These are phyloP conservation scores for Denticeps clupeoides DNA, from an alignment of 2,797 vertebrate genomes.

Conservation along the genomic window DNA sequence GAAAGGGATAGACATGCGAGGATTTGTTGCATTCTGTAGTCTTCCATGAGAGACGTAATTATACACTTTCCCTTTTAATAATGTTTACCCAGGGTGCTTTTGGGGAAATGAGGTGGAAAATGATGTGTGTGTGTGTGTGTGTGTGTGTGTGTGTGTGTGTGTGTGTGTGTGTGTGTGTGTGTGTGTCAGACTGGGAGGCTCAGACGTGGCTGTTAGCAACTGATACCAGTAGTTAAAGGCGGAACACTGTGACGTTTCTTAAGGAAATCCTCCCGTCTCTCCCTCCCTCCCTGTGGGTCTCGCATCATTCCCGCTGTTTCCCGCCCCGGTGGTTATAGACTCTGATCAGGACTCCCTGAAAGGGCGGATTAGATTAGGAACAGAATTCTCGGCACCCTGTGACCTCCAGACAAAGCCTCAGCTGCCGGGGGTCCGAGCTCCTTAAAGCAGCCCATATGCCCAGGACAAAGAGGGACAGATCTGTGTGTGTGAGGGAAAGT, in stretches of 20 bases:
- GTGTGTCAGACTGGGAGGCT: slow-evolving; percentile 23
- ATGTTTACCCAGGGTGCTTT: slow-evolving; percentile 78
- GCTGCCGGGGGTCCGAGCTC: slow-evolving; percentile 62
- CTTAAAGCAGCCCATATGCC: slow-evolving; percentile 67
- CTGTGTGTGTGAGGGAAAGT: slow-evolving; percentile 9
- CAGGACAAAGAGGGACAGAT: slow-evolving; percentile 57
- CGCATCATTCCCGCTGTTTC: slow-evolving; percentile 55
- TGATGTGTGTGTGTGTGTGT: slow-evolving; percentile 28
- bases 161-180: background rate
- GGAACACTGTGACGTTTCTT: slow-evolving; percentile 45
- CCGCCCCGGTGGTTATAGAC: slow-evolving; percentile 68
- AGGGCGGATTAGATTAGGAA: slow-evolving; percentile 78
- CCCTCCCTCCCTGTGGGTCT: slow-evolving; percentile 44
- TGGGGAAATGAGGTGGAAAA: slow-evolving; percentile 85
- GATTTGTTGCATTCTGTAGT: slow-evolving; percentile 24
- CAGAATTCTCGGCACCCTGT: slow-evolving; percentile 71
- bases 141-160: slow-evolving; percentile 17
- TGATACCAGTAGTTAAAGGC: slow-evolving; percentile 50
- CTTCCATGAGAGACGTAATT: slow-evolving; percentile 74
- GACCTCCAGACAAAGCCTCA: slow-evolving; percentile 69
- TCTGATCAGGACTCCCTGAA: slow-evolving; percentile 71
- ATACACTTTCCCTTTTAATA: slow-evolving; percentile 76
- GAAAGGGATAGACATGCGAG: slow-evolving; percentile 8
- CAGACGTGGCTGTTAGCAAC: slow-evolving; percentile 29
- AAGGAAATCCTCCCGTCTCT: slow-evolving; percentile 31